A percentile compares a stretch with the other conserved stretches of the same genome.
Evolutionary conservation across 1,140 invertebrate genomes (phyloP).

Genomic region (Drosophila santomea): DNA sequence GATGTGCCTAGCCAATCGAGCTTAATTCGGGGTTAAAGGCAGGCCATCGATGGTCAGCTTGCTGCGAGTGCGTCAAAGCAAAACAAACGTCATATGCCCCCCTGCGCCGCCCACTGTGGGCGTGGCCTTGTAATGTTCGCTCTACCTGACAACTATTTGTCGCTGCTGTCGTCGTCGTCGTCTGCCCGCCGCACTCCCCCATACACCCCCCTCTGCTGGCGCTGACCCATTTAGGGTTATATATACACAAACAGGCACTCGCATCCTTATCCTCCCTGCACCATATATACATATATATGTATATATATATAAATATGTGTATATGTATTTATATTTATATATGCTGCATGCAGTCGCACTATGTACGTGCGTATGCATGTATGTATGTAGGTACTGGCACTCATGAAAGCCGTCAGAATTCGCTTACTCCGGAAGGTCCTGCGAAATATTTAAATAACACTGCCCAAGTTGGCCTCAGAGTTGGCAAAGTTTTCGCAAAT

Average conservation of each 20-base stretch:
- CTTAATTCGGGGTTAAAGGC: slow-evolving; percentile 23
- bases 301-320: no score
- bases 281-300: neutral
- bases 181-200: slow-evolving; percentile 8
- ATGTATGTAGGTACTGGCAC: neutral
- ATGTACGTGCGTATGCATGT: neutral
- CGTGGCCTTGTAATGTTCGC: slow-evolving; percentile 55
- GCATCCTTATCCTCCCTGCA: neutral
- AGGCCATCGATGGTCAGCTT: slow-evolving; percentile 29
- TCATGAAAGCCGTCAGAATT: slow-evolving; percentile 3
- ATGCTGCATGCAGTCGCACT: slow-evolving; percentile 21
- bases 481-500: slow-evolving; percentile 1
- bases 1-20: neutral
- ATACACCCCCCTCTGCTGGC: neutral
- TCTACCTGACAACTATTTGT: slow-evolving; percentile 72
- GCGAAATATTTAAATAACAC: slow-evolving; percentile 10
- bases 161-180: slow-evolving; percentile 35
- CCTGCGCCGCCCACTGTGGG: slow-evolving; percentile 1
- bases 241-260: slow-evolving; percentile 26
- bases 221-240: slow-evolving; percentile 66
- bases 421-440: slow-evolving; percentile 1
- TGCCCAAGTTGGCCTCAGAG: neutral
- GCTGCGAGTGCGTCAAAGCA: slow-evolving; percentile 64
- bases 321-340: neutral
- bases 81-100: slow-evolving; percentile 71